Percentiles rank a stretch among this genome's conserved stretches.
phyloP scores from a whole-genome alignment of 2,113 vertebrate species.

The Menura novaehollandiae region DNA sequence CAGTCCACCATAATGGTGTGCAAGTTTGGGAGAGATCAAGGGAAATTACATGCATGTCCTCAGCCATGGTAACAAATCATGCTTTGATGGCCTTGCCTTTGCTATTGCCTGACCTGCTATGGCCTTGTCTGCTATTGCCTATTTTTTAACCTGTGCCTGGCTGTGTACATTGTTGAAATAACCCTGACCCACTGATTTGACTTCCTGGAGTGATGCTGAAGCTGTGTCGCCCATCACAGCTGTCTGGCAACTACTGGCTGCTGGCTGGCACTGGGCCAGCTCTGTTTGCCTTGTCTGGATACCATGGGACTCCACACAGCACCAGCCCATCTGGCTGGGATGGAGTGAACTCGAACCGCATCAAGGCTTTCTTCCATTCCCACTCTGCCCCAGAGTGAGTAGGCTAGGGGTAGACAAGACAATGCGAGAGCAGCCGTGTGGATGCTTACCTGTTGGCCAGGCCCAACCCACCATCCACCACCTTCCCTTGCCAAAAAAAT shows the following conservation, averaged over 20 bases:
- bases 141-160: neutral
- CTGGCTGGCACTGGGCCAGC: neutral
- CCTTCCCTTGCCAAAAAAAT: neutral
- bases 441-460: neutral
- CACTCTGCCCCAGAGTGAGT: neutral
- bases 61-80: neutral
- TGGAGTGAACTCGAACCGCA: neutral
- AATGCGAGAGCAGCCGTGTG: neutral
- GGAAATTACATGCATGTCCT: neutral
- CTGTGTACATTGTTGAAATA: neutral
- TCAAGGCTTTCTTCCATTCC: neutral
- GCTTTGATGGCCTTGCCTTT: neutral
- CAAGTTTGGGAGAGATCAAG: neutral
- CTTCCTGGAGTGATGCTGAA: neutral
- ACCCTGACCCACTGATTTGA: neutral
- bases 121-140: no score
- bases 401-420: neutral
- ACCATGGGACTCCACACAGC: neutral
- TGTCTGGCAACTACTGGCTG: neutral
- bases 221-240: neutral
- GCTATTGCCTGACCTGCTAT: neutral
- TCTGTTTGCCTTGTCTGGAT: neutral
- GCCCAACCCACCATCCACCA: neutral
- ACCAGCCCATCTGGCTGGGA: neutral
- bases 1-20: neutral